Percentiles rank a stretch among this genome's conserved stretches.
These are phyloP conservation scores for Nesospiza acunhae DNA, from an alignment of 2,113 vertebrate genomes.

Conservation along the genomic window DNA sequence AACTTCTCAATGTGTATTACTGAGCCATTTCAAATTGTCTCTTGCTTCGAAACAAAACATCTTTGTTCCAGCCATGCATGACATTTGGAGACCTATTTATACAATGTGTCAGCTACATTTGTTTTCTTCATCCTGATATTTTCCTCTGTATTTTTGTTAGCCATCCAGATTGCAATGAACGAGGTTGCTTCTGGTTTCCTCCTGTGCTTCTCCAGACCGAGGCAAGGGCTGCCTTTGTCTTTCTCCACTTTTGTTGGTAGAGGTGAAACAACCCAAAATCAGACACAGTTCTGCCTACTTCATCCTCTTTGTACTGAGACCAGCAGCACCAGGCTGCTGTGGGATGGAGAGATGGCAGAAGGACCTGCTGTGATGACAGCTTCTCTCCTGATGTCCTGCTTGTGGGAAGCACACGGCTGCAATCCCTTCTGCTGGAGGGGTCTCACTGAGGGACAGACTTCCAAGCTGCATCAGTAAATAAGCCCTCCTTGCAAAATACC, in stretches of 20 bases:
- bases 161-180: neutral
- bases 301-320: neutral
- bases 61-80: conserved; percentile 61
- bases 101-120: conserved; percentile 67
- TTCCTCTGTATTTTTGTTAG: conserved; percentile 47
- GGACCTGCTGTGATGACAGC: neutral
- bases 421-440: neutral
- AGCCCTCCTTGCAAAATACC: neutral
- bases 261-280: neutral
- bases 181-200: neutral
- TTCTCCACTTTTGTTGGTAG: neutral
- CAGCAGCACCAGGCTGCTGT: neutral
- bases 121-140: conserved; percentile 58
- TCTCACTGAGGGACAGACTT: neutral
- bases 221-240: neutral
- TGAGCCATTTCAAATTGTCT: conserved; percentile 49
- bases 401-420: neutral
- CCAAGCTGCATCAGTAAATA: neutral
- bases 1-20: conserved; percentile 53
- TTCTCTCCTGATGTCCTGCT: neutral
- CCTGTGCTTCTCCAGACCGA: neutral
- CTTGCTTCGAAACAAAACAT: conserved; percentile 55
- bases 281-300: neutral
- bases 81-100: conserved; percentile 70
- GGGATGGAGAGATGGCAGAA: neutral